Evolutionary conservation across 1,140 invertebrate genomes (phyloP).

Genomic region (Battus philenor): DNA sequence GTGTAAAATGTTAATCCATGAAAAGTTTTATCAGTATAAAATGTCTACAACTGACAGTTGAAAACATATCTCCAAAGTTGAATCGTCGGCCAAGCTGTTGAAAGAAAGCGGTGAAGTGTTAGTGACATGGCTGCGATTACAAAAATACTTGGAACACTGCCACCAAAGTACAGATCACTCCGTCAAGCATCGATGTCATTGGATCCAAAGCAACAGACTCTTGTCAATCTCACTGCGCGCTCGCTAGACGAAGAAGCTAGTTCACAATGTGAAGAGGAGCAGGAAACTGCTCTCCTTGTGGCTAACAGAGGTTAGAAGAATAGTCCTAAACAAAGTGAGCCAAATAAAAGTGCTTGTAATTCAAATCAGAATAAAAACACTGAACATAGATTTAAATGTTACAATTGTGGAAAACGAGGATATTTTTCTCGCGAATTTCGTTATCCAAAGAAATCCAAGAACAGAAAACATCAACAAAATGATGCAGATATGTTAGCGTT

Average conservation of each 20-base stretch:
- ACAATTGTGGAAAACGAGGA: slow-evolving; percentile 26
- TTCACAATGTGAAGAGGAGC: slow-evolving; percentile 30
- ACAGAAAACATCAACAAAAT: slow-evolving; percentile 23
- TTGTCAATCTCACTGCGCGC: slow-evolving; percentile 49
- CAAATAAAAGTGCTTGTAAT: slow-evolving; percentile 12
- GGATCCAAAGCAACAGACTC: slow-evolving; percentile 42
- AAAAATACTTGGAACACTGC: slow-evolving; percentile 43
- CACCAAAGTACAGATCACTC: slow-evolving; percentile 38
- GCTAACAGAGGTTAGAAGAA: slow-evolving; percentile 20
- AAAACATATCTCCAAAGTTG: slow-evolving; percentile 51
- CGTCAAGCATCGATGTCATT: slow-evolving; percentile 55
- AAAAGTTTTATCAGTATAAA: slow-evolving; percentile 50
- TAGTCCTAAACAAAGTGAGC: neutral
- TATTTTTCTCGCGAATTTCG: slow-evolving; percentile 27
- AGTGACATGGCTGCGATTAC: slow-evolving; percentile 51
- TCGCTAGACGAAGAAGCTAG: slow-evolving; percentile 54
- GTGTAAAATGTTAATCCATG: slow-evolving; percentile 50
- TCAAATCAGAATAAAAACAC: slow-evolving; percentile 18
- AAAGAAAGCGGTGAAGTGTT: slow-evolving; percentile 41
- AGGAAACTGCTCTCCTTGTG: slow-evolving; percentile 27
- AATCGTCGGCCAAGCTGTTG: slow-evolving; percentile 44
- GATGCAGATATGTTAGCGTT: slow-evolving; percentile 25
- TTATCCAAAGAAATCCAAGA: slow-evolving; percentile 19
- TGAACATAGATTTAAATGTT: slow-evolving; percentile 25
- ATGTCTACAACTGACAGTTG: slow-evolving; percentile 35